A percentile compares a stretch with the other conserved stretches of the same genome.
phyloP scores from a whole-genome alignment of 2,797 vertebrate species.

The Chromis chromis region DNA sequence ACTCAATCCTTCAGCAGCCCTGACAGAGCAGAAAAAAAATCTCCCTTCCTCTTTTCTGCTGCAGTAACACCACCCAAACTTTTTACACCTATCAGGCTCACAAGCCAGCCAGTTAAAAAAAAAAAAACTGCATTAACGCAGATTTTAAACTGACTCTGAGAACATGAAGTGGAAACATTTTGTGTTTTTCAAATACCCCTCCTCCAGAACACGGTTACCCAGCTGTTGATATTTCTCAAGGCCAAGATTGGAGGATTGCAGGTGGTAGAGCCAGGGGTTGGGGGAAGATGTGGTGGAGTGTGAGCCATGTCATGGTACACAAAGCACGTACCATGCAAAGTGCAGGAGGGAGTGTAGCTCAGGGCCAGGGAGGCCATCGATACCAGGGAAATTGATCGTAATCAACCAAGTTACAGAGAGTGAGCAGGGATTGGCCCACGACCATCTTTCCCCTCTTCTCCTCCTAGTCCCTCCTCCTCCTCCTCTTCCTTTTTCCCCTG shows the following conservation, averaged over 20 bases:
- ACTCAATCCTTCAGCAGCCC: conserved; percentile 64
- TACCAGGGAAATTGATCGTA: conserved; percentile 89
- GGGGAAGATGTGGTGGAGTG: conserved; percentile 66
- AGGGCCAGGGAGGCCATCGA: conserved; percentile 86
- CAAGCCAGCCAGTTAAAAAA: conserved; percentile 30
- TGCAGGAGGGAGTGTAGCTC: conserved; percentile 85
- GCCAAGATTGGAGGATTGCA: conserved; percentile 63
- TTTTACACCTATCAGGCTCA: conserved; percentile 54
- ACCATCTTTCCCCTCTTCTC: conserved; percentile 77
- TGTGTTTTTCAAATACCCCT: conserved; percentile 45
- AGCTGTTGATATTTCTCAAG: conserved; percentile 74
- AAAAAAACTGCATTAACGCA: conserved; percentile 46
- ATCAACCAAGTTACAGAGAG: conserved; percentile 88
- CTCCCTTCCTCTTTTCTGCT: conserved; percentile 52
- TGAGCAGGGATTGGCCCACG: conserved; percentile 81
- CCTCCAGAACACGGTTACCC: conserved; percentile 39
- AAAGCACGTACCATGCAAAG: conserved; percentile 88
- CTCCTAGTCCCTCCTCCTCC: conserved; percentile 60
- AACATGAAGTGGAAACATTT: conserved; percentile 38
- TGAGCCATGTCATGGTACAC: conserved; percentile 83
- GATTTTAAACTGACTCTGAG: conserved; percentile 36
- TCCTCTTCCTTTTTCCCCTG: conserved; percentile 22
- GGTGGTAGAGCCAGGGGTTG: conserved; percentile 55
- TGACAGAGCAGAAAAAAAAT: conserved; percentile 32
- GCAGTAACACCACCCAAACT: conserved; percentile 70